A percentile compares a stretch with the other conserved stretches of the same genome.
phyloP scores from a whole-genome alignment of 2,797 vertebrate species.

The Cynopterus sphinx region DNA sequence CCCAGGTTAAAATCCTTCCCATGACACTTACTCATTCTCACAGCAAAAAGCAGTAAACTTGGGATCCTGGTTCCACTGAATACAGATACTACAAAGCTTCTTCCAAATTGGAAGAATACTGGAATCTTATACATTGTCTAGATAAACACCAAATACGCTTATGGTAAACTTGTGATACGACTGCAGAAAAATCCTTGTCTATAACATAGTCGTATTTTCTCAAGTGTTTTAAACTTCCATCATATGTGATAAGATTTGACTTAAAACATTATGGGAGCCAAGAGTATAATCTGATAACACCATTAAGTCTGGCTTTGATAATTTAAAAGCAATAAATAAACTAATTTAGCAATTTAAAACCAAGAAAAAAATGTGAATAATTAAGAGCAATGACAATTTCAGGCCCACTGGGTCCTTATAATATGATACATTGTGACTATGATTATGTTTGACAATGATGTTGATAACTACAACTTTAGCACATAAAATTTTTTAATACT shows the following conservation, averaged over 20 bases:
- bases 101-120: neutral
- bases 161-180: neutral
- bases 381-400: conserved; percentile 11
- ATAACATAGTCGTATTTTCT: neutral
- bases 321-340: conserved; percentile 34
- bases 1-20: conserved; percentile 5
- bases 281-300: conserved; percentile 32
- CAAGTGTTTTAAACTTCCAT: conserved; percentile 8
- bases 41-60: neutral
- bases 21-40: neutral
- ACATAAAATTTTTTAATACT: conserved; percentile 16
- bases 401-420: neutral
- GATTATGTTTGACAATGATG: neutral
- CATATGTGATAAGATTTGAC: neutral
- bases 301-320: neutral
- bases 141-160: neutral
- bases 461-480: neutral
- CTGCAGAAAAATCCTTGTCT: conserved; percentile 5
- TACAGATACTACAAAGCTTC: neutral
- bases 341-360: neutral
- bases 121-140: neutral
- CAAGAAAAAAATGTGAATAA: neutral
- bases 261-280: conserved; percentile 46
- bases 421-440: neutral
- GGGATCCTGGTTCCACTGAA: neutral